Evolutionary conservation across 2,113 vertebrate species (phyloP).

Genomic region (Ciconia boyciana): DNA sequence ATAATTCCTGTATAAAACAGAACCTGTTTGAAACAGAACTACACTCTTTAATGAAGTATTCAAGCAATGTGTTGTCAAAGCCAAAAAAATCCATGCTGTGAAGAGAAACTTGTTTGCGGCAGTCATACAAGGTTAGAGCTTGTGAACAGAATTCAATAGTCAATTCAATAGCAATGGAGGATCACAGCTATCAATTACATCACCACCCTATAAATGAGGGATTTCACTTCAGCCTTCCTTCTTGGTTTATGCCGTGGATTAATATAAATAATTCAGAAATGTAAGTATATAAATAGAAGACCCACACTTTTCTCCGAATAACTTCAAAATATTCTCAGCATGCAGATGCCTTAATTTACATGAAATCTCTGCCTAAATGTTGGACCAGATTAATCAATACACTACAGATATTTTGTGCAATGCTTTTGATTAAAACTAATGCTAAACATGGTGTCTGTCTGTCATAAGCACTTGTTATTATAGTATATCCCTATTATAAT

Average conservation of each 20-base stretch:
- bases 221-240: neutral
- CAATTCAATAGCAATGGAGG: neutral
- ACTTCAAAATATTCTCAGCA: neutral
- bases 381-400: neutral
- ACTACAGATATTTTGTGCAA: neutral
- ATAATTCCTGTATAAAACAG: conserved; percentile 6
- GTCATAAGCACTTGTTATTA: neutral
- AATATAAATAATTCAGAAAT: neutral
- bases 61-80: neutral
- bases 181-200: neutral
- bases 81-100: neutral
- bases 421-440: neutral
- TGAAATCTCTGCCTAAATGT: neutral
- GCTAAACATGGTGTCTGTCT: neutral
- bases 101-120: neutral
- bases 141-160: neutral
- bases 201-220: neutral
- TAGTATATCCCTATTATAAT: neutral
- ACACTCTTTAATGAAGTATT: conserved; percentile 3
- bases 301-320: neutral
- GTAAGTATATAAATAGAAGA: neutral
- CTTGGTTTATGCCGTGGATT: neutral
- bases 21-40: neutral
- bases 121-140: neutral
- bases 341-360: neutral